Conservation (phyloP, 2,113 vertebrate species). For the Cyanocitta stelleri region DNA sequence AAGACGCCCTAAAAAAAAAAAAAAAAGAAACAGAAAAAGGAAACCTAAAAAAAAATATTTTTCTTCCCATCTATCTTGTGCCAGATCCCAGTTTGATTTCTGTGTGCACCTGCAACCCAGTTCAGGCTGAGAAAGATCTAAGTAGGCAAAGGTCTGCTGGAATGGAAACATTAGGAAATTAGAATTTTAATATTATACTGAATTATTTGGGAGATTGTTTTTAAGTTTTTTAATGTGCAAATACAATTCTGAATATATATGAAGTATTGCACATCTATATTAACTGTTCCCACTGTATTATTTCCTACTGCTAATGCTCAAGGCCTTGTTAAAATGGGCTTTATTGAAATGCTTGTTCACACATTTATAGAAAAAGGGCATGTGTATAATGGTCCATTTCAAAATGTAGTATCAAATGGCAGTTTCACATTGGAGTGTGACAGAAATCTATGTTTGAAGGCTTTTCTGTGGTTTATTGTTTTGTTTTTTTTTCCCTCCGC, state of each 20-base stretch:
- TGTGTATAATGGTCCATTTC: neutral
- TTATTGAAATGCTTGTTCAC: neutral
- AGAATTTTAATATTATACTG: neutral
- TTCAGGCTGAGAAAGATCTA: neutral
- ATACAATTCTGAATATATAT: neutral
- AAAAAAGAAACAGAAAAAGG: neutral
- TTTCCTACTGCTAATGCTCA: neutral
- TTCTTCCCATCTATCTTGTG: neutral
- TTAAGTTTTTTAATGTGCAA: neutral
- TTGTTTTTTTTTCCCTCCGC: accelerated
- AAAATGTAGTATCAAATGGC: neutral
- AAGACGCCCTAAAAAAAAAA: neutral
- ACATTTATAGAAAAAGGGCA: neutral
- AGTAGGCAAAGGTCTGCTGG: neutral
- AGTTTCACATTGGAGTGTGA: neutral
- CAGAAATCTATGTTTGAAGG: neutral
- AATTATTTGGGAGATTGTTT: neutral
- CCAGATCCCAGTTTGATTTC: neutral
- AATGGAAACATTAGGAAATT: neutral
- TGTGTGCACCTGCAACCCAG: neutral
- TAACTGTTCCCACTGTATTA: neutral
- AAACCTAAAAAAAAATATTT: neutral
- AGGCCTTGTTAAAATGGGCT: neutral
- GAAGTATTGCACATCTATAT: neutral
- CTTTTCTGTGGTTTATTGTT: neutral